Evolutionary conservation across 1,140 invertebrate species (phyloP).

Genomic region (Drosophila elegans): DNA sequence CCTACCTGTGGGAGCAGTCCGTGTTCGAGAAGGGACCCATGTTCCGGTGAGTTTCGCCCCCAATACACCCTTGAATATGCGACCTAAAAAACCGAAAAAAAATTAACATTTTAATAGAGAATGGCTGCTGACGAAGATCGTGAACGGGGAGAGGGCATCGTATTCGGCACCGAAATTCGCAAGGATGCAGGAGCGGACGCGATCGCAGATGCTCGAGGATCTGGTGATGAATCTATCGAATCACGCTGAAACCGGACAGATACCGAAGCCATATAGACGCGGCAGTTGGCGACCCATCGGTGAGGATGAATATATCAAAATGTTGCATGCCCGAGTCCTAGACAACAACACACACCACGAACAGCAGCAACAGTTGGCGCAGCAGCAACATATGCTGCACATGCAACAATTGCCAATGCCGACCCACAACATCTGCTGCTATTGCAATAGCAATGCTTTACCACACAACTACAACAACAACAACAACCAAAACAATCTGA

Average conservation of each 20-base stretch:
- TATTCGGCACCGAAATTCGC: slow-evolving; percentile 99
- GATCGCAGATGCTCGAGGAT: slow-evolving; percentile 96
- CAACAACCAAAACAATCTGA: slow-evolving; percentile 11
- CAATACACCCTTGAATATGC: not conserved
- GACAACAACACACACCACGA: slow-evolving; percentile 56
- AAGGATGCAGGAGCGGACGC: slow-evolving; percentile 95
- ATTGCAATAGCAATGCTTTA: slow-evolving; percentile 36
- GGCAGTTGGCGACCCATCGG: slow-evolving; percentile 97
- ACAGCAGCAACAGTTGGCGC: slow-evolving; percentile 39
- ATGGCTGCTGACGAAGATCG: slow-evolving; percentile 98
- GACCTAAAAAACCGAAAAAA: too few relatives aligned
- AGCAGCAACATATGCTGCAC: slow-evolving; percentile 23
- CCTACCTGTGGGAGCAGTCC: slow-evolving; percentile 96
- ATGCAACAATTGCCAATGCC: slow-evolving; percentile 1
- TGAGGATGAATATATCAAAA: slow-evolving; percentile 85
- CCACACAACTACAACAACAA: slow-evolving; percentile 23
- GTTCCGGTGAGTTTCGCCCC: slow-evolving; percentile 86
- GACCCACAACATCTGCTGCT: slow-evolving; percentile 46
- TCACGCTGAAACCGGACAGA: slow-evolving; percentile 97
- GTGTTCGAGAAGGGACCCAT: slow-evolving; percentile 96
- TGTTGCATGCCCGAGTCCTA: slow-evolving; percentile 84
- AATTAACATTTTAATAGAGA: slow-evolving; percentile 86
- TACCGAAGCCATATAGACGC: slow-evolving; percentile 95
- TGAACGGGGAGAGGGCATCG: slow-evolving; percentile 98
- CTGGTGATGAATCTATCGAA: slow-evolving; percentile 97